phyloP scores from a whole-genome alignment of 2,113 vertebrate species.

The Ciconia stormi region DNA sequence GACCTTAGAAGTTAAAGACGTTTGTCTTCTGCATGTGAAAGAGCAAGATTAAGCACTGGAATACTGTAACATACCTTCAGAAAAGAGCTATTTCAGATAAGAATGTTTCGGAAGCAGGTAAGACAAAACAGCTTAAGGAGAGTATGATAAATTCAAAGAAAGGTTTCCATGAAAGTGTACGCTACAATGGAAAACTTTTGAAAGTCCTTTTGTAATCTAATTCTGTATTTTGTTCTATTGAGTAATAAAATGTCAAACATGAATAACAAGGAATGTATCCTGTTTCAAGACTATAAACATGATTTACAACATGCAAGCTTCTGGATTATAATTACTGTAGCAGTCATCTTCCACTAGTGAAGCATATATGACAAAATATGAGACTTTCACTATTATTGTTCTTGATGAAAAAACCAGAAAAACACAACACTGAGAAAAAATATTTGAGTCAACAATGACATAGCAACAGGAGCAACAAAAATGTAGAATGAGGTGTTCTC shows the following conservation, averaged over 20 bases:
- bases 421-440: background rate
- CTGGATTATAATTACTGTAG: background rate
- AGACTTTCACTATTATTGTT: background rate
- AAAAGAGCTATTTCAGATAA: background rate
- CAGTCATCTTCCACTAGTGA: background rate
- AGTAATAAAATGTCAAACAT: background rate
- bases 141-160: background rate
- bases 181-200: background rate
- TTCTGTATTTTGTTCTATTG: background rate
- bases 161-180: background rate
- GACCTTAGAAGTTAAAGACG: background rate
- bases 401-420: background rate
- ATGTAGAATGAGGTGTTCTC: background rate
- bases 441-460: background rate
- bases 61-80: background rate
- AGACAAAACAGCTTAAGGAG: background rate
- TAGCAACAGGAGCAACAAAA: background rate
- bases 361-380: background rate
- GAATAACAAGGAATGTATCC: background rate
- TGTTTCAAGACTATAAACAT: background rate
- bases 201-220: background rate
- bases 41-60: background rate
- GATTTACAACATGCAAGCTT: background rate
- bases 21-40: background rate
- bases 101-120: background rate